Percentiles rank a stretch among this genome's conserved stretches.
phyloP scores from a whole-genome alignment of 1,140 invertebrate genomes.

The Heliconius nattereri region DNA sequence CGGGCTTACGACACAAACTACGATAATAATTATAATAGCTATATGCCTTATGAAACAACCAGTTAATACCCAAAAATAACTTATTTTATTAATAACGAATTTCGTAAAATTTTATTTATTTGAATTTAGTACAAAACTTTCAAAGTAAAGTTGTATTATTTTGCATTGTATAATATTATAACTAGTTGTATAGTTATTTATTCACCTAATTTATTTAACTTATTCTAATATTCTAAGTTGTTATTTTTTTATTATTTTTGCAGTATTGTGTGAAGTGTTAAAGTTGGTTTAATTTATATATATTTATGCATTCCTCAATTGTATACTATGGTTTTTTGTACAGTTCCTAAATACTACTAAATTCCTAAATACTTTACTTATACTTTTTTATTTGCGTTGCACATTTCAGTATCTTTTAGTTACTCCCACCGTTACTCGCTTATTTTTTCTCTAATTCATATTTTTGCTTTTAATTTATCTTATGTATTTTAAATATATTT shows the following conservation, averaged over 20 bases:
- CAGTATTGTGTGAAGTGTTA: constrained; percentile 46
- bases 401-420: background rate
- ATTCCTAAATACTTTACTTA: background rate
- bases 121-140: background rate
- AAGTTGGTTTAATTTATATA: constrained; percentile 29
- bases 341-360: background rate
- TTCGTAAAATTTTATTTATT: background rate
- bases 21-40: constrained; percentile 65
- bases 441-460: background rate
- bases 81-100: background rate
- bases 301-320: constrained; percentile 6
- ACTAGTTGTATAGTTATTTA: constrained; percentile 26
- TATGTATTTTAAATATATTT: constrained; percentile 4
- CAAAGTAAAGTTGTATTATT: background rate
- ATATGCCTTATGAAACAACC: constrained; percentile 70
- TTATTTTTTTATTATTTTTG: constrained; percentile 50
- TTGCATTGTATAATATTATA: constrained; percentile 15
- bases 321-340: background rate
- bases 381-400: background rate
- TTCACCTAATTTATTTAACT: constrained; percentile 34
- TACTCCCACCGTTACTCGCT: background rate
- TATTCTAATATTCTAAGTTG: constrained; percentile 24
- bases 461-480: background rate
- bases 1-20: constrained; percentile 75
- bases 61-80: constrained; percentile 27